These are phyloP conservation scores for Laothoe populi DNA, from an alignment of 2,888 invertebrate species.

Conservation along the genomic window DNA sequence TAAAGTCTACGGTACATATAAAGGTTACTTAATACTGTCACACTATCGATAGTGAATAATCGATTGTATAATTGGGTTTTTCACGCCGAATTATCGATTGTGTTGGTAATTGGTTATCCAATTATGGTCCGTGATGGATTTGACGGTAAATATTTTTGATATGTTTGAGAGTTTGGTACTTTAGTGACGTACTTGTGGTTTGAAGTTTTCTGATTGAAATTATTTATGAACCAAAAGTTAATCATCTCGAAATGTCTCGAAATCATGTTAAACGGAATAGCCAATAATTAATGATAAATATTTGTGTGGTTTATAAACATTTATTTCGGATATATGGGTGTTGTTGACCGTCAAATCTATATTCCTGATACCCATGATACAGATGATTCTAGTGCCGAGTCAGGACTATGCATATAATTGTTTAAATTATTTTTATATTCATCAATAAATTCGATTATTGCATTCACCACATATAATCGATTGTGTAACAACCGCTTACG, in stretches of 20 bases:
- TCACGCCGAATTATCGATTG: background rate
- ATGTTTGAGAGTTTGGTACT: background rate
- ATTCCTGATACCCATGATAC: too few species aligned
- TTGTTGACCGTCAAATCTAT: too few species aligned
- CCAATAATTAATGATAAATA: too few species aligned
- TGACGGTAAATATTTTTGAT: background rate
- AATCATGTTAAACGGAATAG: too few species aligned
- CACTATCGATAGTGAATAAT: conserved; percentile 33
- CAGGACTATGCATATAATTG: background rate
- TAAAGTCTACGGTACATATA: conserved; percentile 56
- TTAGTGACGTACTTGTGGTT: background rate
- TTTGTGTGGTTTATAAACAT: too few species aligned
- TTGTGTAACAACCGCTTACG: conserved; percentile 6
- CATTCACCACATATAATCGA: conserved; percentile 15
- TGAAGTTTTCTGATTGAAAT: background rate
- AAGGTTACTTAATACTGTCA: conserved; percentile 63
- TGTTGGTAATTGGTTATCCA: background rate
- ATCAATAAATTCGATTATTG: background rate
- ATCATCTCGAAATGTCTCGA: too few species aligned
- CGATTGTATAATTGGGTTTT: background rate
- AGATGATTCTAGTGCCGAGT: too few species aligned
- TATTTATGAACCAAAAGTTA: too few species aligned
- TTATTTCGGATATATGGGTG: too few species aligned
- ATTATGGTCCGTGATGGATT: background rate
- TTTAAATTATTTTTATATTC: background rate